These are phyloP conservation scores for Pilophorus perplexus DNA, from an alignment of 2,888 invertebrate species.

Conservation along the genomic window DNA sequence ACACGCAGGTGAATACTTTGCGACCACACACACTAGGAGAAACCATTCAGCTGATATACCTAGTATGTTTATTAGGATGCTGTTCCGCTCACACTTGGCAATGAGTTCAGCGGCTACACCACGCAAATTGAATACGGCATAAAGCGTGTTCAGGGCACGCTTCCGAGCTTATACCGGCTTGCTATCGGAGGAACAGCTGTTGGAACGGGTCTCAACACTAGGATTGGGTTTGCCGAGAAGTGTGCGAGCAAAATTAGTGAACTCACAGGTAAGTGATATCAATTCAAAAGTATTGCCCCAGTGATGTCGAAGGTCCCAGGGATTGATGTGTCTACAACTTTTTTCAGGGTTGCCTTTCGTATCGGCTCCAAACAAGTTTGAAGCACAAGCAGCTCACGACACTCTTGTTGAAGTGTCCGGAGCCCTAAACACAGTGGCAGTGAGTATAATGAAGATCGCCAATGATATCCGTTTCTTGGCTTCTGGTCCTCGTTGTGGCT, in stretches of 20 bases:
- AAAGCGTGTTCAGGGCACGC: slow-evolving; percentile 72
- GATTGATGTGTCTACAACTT: slow-evolving; percentile 29
- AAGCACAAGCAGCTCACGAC: slow-evolving; percentile 91
- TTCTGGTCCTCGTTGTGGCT: slow-evolving; percentile 93
- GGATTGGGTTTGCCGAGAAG: slow-evolving; percentile 93
- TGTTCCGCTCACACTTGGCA: slow-evolving; percentile 90
- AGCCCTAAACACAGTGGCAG: slow-evolving; percentile 84
- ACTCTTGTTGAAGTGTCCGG: slow-evolving; percentile 93
- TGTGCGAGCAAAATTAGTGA: slow-evolving; percentile 76
- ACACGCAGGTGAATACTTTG: slow-evolving; percentile 55
- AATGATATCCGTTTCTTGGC: slow-evolving; percentile 90
- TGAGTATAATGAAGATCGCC: slow-evolving; percentile 91
- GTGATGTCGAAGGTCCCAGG: too few relatives aligned
- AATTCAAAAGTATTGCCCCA: too few relatives aligned
- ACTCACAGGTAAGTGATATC: slow-evolving; percentile 61
- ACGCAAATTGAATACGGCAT: slow-evolving; percentile 83
- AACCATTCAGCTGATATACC: background rate
- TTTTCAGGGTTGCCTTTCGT: slow-evolving; percentile 75
- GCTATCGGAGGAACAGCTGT: slow-evolving; percentile 97
- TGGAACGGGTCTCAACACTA: slow-evolving; percentile 94
- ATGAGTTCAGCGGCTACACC: slow-evolving; percentile 91
- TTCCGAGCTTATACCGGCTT: slow-evolving; percentile 83
- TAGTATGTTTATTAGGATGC: slow-evolving; percentile 69
- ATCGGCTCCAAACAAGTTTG: slow-evolving; percentile 94
- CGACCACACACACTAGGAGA: background rate